These are phyloP conservation scores for Apostichopus parvimensis DNA, from an alignment of 35 echinoderm and acorn worm genomes.

Conservation along the genomic window DNA sequence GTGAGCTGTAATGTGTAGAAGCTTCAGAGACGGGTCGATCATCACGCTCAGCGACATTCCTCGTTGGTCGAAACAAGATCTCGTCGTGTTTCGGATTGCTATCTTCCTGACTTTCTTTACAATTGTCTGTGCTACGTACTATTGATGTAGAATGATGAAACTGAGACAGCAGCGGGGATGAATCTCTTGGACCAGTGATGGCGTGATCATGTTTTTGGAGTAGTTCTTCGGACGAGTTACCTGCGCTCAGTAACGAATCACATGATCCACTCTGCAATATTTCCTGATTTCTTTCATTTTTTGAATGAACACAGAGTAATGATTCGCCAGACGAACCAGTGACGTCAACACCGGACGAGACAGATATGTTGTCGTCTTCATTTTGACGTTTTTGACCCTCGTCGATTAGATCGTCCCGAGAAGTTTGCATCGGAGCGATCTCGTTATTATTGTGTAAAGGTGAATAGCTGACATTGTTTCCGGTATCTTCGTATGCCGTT, in stretches of 20 bases:
- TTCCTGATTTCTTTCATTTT: background rate
- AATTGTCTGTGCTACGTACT: background rate
- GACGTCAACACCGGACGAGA: background rate
- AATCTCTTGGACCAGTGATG: background rate
- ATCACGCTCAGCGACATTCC: background rate
- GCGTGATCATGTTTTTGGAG: background rate
- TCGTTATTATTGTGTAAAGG: too few species aligned
- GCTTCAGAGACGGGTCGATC: background rate
- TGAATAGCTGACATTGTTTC: too few species aligned
- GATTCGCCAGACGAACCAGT: conserved; percentile 2
- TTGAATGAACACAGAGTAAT: background rate
- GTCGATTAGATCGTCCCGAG: background rate
- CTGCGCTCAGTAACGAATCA: background rate
- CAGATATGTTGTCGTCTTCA: background rate
- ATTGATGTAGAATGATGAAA: background rate
- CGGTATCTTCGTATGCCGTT: too few species aligned
- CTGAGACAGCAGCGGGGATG: background rate
- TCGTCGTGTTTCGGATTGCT: background rate
- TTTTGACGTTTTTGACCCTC: background rate
- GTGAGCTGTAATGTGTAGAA: conserved; percentile 4
- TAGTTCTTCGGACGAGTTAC: background rate
- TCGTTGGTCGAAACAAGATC: background rate
- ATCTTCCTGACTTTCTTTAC: background rate
- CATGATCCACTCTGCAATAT: background rate
- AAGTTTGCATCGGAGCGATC: too few species aligned